A percentile compares a stretch with the other conserved stretches of the same genome.
These are phyloP conservation scores for Caerostris extrusa DNA, from an alignment of 1,140 invertebrate species.

Conservation along the genomic window DNA sequence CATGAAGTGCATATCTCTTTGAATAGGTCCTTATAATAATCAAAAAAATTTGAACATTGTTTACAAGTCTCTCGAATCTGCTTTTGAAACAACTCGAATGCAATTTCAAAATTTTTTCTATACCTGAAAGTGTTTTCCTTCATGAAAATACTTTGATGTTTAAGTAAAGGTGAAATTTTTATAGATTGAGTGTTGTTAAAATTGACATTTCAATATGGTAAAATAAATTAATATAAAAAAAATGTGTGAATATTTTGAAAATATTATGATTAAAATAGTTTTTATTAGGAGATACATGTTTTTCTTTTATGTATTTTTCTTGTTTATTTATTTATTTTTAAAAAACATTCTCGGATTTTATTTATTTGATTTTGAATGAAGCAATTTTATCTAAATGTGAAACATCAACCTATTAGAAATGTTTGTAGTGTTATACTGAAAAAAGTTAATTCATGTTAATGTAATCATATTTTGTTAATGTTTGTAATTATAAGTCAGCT, in stretches of 20 bases:
- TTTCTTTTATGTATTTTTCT: background rate
- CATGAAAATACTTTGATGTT: constrained; percentile 21
- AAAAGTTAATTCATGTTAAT: too few species aligned
- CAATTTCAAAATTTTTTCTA: background rate
- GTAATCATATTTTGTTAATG: too few species aligned
- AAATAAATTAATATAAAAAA: too few species aligned
- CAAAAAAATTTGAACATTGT: constrained; percentile 8
- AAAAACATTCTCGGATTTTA: too few species aligned
- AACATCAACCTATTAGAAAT: too few species aligned
- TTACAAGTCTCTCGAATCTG: background rate
- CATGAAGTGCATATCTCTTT: background rate
- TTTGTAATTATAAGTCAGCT: too few species aligned
- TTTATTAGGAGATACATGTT: background rate
- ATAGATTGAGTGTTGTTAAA: background rate
- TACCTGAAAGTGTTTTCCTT: constrained; percentile 57
- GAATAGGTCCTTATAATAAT: constrained; percentile 33
- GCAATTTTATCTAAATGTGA: too few species aligned
- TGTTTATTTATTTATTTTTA: background rate
- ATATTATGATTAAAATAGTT: background rate
- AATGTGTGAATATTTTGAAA: background rate
- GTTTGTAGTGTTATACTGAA: too few species aligned
- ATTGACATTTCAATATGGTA: background rate
- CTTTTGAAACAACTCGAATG: background rate
- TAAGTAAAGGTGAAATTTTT: constrained; percentile 38
- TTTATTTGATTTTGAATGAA: too few species aligned